Base-by-base conservation (phyloP, 2,888 invertebrate species). In the Candidula unifasciata region DNA sequence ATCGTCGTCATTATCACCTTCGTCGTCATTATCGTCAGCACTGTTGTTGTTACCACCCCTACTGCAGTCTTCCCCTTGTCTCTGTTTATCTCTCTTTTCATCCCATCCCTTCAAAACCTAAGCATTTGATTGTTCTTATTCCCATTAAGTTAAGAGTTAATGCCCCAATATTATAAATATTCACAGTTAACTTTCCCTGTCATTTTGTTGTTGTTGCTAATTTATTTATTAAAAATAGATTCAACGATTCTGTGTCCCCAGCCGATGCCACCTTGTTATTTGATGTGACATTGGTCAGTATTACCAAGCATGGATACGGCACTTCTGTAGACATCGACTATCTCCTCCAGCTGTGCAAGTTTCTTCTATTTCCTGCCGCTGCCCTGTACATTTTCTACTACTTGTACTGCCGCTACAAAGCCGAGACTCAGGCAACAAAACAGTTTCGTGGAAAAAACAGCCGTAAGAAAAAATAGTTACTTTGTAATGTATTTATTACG, bases 181-280 rank as follows among this genome's bases (percentile, higher is more conserved):
- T 13, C 44, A 44, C 8, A 44, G 44, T 44, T 44, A 44, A 6
- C 0, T 44, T 44, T 44, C 13, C 44, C 44, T 44, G 44, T 44
- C 13, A 44, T 6, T 44, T 6, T 44, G 6, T 44, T 44, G 6
- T 44, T 44, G 44, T 44, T 13, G 13, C 8, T 44, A 44, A 80
- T 37, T 3, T 37, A 3, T 44, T 60, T n/a, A 5, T 1, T 8
- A 27, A 24, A 66, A 66, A 27, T 66, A n/a, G 27, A n/a, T 24
- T 27, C 24, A n/a, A 66, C 27, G 0, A 27, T 66, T 68, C 33
- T 30, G n/a, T 73, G 13, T 52, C 8, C 16, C n/a, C 83, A 90
- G 90, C 90, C 64, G 88, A 89, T 66, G 89, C 90, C 5, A 90
- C 89, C 0, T 76, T 90, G 68, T 88, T 88, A 27, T 89, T 90